Percentiles rank a stretch among this genome's conserved stretches.
Conservation (phyloP, 2,797 vertebrate species). For the Helarctos malayanus region DNA sequence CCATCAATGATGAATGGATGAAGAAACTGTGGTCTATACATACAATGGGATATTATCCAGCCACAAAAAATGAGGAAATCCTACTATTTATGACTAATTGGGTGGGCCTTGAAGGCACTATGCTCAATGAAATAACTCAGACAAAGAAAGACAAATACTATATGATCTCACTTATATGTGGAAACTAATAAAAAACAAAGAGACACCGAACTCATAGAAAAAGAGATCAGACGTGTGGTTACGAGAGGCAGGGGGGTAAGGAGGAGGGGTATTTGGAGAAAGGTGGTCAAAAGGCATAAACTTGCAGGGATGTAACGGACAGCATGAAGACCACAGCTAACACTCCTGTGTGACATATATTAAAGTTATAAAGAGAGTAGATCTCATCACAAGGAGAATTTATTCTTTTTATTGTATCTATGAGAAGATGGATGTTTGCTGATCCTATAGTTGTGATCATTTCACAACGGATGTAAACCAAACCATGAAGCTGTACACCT, state of each 20-base stretch:
- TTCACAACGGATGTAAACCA: background rate
- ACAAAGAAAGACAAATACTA: background rate
- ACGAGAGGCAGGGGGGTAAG: background rate
- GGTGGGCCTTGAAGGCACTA: background rate
- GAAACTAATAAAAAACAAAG: background rate
- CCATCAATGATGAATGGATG: background rate
- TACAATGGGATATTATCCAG: background rate
- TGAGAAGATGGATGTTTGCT: background rate
- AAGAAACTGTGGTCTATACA: background rate
- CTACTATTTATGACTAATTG: background rate
- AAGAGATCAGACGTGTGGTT: background rate
- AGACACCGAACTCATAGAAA: background rate
- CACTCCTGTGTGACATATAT: background rate
- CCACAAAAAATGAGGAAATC: background rate
- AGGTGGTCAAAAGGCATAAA: background rate
- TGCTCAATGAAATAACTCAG: background rate
- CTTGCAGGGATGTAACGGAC: background rate
- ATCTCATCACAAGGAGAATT: background rate
- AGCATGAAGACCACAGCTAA: background rate
- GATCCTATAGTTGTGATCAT: background rate
- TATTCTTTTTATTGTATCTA: background rate
- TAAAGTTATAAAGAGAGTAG: background rate
- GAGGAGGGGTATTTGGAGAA: background rate
- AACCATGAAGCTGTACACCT: background rate
- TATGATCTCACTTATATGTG: background rate